Conservation (phyloP, 2,888 invertebrate genomes). For the Endomychus coccineus region DNA sequence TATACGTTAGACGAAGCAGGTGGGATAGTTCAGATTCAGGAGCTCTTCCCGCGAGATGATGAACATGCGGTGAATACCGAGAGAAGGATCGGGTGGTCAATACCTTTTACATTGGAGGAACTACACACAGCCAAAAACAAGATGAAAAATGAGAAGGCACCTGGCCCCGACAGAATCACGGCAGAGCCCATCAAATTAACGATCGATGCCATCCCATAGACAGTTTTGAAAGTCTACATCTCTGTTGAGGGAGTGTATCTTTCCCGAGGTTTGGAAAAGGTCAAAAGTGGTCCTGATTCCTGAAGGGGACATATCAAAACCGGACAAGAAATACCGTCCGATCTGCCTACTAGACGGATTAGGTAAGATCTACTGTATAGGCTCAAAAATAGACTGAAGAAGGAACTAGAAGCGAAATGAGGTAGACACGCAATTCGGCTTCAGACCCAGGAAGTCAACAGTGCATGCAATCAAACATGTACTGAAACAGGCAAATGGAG, state of each 20-base stretch:
- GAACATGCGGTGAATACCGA: too few species aligned
- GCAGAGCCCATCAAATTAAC: slow-evolving; percentile 9
- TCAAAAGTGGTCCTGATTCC: slow-evolving; percentile 9
- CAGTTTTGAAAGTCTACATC: slow-evolving; percentile 4
- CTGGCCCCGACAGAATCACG: slow-evolving; percentile 5
- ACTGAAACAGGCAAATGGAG: too few species aligned
- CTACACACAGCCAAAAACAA: slow-evolving; percentile 4
- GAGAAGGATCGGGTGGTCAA: too few species aligned
- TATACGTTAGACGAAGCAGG: too few species aligned
- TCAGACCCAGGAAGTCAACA: too few species aligned
- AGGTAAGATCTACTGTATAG: too few species aligned
- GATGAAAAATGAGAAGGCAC: slow-evolving; percentile 5
- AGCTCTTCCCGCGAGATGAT: too few species aligned
- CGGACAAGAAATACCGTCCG: slow-evolving; percentile 17
- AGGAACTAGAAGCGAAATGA: too few species aligned
- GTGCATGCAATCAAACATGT: too few species aligned
- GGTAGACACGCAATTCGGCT: too few species aligned
- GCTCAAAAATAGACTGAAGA: too few species aligned
- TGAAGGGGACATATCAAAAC: slow-evolving; percentile 15
- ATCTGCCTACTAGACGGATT: slow-evolving; percentile 19
- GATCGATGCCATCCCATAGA: slow-evolving; percentile 4
- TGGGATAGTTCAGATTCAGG: too few species aligned
- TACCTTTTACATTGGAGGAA: slow-evolving; percentile 7
- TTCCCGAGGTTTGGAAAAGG: slow-evolving; percentile 9
- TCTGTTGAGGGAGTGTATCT: slow-evolving; percentile 3